Percentiles rank a stretch among this genome's conserved stretches.
Evolutionary conservation across 2,888 invertebrate species (phyloP).

Genomic region (Xanthia icteritia): DNA sequence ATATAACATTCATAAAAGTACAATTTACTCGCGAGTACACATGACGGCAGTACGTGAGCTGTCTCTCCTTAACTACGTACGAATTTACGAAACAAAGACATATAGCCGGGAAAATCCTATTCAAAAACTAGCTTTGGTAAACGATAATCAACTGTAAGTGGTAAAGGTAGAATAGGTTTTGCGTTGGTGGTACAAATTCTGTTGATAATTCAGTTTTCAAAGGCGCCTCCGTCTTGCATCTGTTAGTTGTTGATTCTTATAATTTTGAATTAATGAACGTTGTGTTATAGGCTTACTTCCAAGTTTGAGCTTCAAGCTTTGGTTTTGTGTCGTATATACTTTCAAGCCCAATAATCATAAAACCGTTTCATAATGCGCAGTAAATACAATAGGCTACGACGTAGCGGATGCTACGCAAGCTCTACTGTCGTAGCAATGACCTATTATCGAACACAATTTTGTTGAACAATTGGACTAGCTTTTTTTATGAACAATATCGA

Average conservation of each 20-base stretch:
- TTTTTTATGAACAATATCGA: background rate
- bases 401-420: slow-evolving; percentile 13
- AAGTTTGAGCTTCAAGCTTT: slow-evolving; percentile 3
- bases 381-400: background rate
- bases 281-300: slow-evolving; percentile 37
- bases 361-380: background rate
- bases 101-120: slow-evolving; percentile 67
- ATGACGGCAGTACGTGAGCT: slow-evolving; percentile 66
- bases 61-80: slow-evolving; percentile 69
- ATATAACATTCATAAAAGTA: slow-evolving; percentile 43
- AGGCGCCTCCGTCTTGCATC: slow-evolving; percentile 67
- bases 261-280: slow-evolving; percentile 64
- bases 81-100: slow-evolving; percentile 74
- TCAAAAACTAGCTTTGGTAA: slow-evolving; percentile 42
- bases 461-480: background rate
- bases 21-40: slow-evolving; percentile 58
- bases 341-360: background rate
- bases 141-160: slow-evolving; percentile 45
- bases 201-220: slow-evolving; percentile 72
- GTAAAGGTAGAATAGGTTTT: slow-evolving; percentile 4
- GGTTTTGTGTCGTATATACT: background rate
- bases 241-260: slow-evolving; percentile 64
- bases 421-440: background rate
- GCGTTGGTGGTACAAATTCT: slow-evolving; percentile 47
- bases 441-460: background rate